Conservation (phyloP, 2,113 vertebrate species). For the Motacilla alba region DNA sequence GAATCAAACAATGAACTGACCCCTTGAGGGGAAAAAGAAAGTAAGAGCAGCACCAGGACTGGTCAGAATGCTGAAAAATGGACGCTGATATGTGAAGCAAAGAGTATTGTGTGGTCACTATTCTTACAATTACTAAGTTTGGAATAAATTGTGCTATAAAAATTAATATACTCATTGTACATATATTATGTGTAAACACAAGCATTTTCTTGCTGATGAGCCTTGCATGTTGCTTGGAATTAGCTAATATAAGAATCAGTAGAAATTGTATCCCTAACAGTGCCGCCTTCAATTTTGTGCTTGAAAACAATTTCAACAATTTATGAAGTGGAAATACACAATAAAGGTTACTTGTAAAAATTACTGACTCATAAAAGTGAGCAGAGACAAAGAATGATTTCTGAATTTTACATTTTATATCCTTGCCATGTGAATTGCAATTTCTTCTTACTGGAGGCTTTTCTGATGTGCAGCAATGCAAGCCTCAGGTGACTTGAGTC, state of each 20-base stretch:
- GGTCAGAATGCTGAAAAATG: neutral
- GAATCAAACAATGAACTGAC: slow-evolving; percentile 31
- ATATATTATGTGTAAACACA: neutral
- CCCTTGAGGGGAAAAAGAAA: neutral
- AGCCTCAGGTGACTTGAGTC: neutral
- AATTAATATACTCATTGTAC: neutral
- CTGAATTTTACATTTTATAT: slow-evolving; percentile 6
- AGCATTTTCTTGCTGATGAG: neutral
- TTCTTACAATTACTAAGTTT: neutral
- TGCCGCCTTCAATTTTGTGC: neutral
- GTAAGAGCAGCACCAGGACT: neutral
- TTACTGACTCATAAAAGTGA: neutral
- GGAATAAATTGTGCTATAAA: neutral
- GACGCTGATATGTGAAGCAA: neutral
- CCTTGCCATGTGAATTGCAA: neutral
- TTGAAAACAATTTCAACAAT: slow-evolving; percentile 21
- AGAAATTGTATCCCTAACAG: neutral
- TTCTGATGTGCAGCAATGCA: neutral
- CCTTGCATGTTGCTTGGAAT: neutral
- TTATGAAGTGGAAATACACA: slow-evolving; percentile 9
- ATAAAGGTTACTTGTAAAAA: slow-evolving; percentile 23
- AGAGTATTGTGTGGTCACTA: neutral
- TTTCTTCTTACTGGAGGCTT: neutral
- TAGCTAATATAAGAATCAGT: neutral
- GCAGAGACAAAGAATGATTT: neutral